These are phyloP conservation scores for Hepsetus odoe DNA, from an alignment of 2,113 vertebrate genomes.

Conservation along the genomic window DNA sequence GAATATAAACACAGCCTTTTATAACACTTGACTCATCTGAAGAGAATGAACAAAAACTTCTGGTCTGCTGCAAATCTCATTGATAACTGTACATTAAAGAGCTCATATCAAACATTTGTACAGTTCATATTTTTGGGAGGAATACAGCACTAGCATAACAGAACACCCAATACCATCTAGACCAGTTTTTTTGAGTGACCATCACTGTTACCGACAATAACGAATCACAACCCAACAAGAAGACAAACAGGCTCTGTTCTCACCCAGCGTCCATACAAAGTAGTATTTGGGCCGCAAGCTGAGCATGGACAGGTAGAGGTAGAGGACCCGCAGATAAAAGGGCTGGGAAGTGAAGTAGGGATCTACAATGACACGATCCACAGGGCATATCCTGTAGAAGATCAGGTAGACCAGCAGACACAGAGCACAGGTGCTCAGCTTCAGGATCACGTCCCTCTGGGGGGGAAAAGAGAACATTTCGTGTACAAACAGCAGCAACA, in stretches of 20 bases:
- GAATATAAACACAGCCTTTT: background rate
- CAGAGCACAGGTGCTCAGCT: constrained; percentile 87
- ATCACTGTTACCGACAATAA: background rate
- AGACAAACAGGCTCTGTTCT: constrained; percentile 55
- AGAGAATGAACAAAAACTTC: too few species aligned
- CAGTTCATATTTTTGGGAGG: too few species aligned
- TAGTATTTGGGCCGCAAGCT: constrained; percentile 97
- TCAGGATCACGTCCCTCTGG: constrained; percentile 87
- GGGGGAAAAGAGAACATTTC: too few species aligned
- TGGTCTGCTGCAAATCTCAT: too few species aligned
- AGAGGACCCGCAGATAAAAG: constrained; percentile 82
- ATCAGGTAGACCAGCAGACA: constrained; percentile 88
- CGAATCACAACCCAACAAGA: too few species aligned
- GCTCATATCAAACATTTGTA: too few species aligned
- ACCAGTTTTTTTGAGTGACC: background rate
- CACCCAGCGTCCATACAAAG: constrained; percentile 97
- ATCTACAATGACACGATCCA: constrained; percentile 86
- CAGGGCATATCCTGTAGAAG: constrained; percentile 82
- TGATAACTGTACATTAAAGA: too few species aligned
- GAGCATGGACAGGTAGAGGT: constrained; percentile 91
- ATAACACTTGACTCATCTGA: too few species aligned
- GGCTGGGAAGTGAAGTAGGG: constrained; percentile 83
- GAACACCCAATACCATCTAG: background rate
- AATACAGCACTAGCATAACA: constrained; percentile 24
- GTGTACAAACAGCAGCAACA: too few species aligned